Percentiles rank a stretch among this genome's conserved stretches.
These are phyloP conservation scores for Drosophila infuscata DNA, from an alignment of 2,888 invertebrate genomes.

Conservation along the genomic window DNA sequence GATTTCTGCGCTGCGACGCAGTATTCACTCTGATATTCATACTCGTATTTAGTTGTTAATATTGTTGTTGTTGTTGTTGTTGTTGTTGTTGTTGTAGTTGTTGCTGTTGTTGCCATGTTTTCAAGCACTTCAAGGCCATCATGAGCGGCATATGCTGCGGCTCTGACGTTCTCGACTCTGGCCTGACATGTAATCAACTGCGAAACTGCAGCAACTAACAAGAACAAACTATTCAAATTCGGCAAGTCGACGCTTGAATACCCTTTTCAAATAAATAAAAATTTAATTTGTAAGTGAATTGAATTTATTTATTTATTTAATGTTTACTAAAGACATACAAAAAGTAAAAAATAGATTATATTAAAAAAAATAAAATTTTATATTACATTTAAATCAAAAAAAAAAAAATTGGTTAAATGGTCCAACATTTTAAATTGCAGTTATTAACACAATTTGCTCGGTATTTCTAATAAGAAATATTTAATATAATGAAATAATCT, in stretches of 20 bases:
- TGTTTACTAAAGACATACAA: neutral
- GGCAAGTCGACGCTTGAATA: neutral
- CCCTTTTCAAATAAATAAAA: neutral
- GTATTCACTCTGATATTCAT: conserved; percentile 55
- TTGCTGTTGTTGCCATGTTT: conserved; percentile 19
- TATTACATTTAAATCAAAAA: no score
- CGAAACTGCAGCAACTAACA: conserved; percentile 46
- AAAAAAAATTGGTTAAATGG: neutral
- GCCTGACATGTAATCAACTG: conserved; percentile 72
- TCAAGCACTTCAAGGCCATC: conserved; percentile 70
- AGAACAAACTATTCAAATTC: neutral
- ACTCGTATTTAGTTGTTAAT: conserved; percentile 36
- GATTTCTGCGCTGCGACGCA: conserved; percentile 51
- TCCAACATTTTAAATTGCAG: neutral
- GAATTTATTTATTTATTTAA: neutral
- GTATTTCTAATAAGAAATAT: neutral
- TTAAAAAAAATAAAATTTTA: neutral
- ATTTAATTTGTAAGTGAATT: neutral
- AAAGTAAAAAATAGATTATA: neutral
- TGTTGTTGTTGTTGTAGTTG: conserved; percentile 5
- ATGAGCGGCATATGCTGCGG: conserved; percentile 76
- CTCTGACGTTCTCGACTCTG: conserved; percentile 43
- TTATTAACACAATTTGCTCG: neutral
- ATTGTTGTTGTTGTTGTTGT: conserved; percentile 15
- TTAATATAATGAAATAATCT: neutral